Evolutionary conservation across 2,797 vertebrate genomes (phyloP), one percentile per base, ranked within the genome.

Genomic region (Darevskia nairensis): DNA sequence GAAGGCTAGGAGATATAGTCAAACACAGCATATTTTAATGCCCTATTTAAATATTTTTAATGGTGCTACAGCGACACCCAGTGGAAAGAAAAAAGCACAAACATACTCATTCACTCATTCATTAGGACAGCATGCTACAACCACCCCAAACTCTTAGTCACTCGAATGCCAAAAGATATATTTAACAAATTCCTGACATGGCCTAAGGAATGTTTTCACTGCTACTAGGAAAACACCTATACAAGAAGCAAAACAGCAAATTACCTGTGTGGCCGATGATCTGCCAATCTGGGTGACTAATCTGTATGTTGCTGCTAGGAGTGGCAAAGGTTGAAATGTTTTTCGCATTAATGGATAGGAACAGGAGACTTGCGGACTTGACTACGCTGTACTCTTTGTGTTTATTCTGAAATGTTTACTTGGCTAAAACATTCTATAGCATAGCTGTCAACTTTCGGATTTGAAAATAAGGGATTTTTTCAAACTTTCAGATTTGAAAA

Each of bases 1-100:
- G 13, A 50, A 35, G 64, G 19, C 39, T 35, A 17, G 55, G 1
- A 32, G 55, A 72, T 50, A 3, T 86, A 82, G n/a, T 35, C 2
- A 86, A 84, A 50, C 32, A 83, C 32, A 81, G 2, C 59, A 27
- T 0, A 61, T 87, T 82, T 76, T 39, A 8, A 59, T 41, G 77
- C 11, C 4, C 6, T 25, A 25, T 66, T n/a, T 71, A 74, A 61
- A 74, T 21, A 27, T 1, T 61, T 61, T 85, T 13, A 80, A 76
- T 68, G 6, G 69, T 90, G 74, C 82, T 89, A 92, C 69, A 95
- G 88, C 90, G 94, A 94, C 94, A 94, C 89, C 95, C 83, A 91
- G 91, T 86, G 94, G 92, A 0, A 39, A 29, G 1, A 41, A 64
- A 32, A 3, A 80, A 3, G 44, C 21, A 76, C 8, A 27, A 61